phyloP scores from a whole-genome alignment of 2,797 vertebrate species.

The Myotis planiceps region DNA sequence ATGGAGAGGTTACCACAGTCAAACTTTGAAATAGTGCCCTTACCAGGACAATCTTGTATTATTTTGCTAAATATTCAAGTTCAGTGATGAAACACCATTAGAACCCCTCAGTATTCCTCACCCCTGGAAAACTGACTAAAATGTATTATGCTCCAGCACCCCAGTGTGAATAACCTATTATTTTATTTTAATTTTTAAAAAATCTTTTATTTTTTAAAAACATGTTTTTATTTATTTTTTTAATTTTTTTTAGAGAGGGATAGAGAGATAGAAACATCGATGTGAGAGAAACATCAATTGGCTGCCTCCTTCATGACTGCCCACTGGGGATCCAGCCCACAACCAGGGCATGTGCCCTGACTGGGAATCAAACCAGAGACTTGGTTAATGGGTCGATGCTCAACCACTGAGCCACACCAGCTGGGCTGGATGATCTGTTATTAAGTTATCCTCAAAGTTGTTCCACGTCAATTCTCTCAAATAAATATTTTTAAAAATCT shows the following conservation, averaged over 20 bases:
- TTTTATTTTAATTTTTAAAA: too few species aligned
- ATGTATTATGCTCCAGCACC: neutral
- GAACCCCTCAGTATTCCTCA: neutral
- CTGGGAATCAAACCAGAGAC: neutral
- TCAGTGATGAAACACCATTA: neutral
- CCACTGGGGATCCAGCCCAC: neutral
- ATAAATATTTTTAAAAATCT: neutral
- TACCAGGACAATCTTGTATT: neutral
- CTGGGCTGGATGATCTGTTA: neutral
- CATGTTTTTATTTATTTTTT: too few species aligned
- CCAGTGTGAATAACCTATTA: neutral
- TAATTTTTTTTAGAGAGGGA: too few species aligned
- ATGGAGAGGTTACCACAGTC: neutral
- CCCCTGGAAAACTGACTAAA: neutral
- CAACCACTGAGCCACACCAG: neutral
- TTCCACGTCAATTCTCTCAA: neutral
- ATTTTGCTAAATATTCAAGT: neutral
- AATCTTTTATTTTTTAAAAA: too few species aligned
- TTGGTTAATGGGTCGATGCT: neutral
- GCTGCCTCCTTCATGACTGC: neutral
- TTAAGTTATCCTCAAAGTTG: neutral
- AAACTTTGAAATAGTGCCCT: neutral
- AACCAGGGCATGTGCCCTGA: neutral
- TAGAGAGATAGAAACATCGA: neutral
- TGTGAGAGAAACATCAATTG: neutral